phyloP scores from a whole-genome alignment of 2,797 vertebrate species.

The Masticophis lateralis region DNA sequence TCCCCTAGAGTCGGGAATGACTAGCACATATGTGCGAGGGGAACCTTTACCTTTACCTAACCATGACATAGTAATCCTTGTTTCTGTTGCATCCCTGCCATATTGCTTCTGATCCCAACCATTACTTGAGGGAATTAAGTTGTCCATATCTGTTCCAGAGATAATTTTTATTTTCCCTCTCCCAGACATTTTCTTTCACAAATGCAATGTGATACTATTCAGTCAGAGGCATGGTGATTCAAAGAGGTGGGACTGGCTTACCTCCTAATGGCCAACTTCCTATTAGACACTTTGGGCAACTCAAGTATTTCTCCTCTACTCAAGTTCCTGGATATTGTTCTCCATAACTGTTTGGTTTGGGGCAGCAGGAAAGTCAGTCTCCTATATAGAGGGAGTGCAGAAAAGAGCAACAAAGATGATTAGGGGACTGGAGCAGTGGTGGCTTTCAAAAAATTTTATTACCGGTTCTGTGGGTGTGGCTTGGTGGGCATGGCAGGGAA shows the following conservation, averaged over 20 bases:
- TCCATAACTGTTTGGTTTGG: background rate
- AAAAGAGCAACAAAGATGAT: background rate
- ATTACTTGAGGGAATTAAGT: background rate
- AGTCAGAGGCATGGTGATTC: background rate
- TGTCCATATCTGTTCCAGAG: background rate
- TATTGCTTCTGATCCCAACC: background rate
- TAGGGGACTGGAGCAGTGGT: background rate
- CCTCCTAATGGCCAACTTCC: background rate
- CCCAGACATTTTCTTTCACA: background rate
- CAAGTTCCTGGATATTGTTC: background rate
- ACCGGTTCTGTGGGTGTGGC: no score
- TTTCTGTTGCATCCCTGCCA: background rate
- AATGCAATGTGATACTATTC: background rate
- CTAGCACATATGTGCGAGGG: no score
- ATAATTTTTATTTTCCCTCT: background rate
- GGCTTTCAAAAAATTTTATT: no score
- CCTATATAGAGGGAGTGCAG: background rate
- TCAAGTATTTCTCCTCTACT: background rate
- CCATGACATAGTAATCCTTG: background rate
- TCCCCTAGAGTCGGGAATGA: no score
- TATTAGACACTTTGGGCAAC: background rate
- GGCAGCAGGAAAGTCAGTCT: background rate
- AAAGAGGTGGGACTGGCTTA: background rate
- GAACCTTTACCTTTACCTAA: background rate
- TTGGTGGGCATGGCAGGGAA: no score